A percentile compares a stretch with the other conserved stretches of the same genome.
phyloP scores from a whole-genome alignment of 2,888 invertebrate genomes.

The Laspeyria flexula region DNA sequence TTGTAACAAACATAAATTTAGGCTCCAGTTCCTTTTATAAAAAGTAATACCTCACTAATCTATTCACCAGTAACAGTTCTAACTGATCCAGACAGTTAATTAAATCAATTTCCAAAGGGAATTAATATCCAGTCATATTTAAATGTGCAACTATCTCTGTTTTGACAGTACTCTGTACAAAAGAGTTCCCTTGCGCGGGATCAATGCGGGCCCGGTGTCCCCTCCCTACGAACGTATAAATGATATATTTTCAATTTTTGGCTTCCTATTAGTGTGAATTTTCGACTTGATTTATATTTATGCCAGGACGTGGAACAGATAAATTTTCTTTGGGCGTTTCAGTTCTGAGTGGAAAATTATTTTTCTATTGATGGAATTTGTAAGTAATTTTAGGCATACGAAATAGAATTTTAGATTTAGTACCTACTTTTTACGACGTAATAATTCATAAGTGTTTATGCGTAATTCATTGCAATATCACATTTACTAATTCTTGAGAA shows the following conservation, averaged over 20 bases:
- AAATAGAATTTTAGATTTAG: background rate
- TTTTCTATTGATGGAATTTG: background rate
- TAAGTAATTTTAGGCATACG: background rate
- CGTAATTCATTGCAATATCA: no score
- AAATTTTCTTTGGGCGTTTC: constrained; percentile 26
- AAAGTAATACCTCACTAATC: constrained; percentile 1
- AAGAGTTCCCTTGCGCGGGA: constrained; percentile 59
- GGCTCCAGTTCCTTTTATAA: background rate
- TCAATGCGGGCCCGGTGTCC: constrained; percentile 56
- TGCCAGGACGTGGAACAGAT: constrained; percentile 24
- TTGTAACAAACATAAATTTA: background rate
- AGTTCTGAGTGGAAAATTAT: constrained; percentile 6
- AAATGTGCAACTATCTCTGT: constrained; percentile 72
- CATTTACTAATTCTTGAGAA: no score
- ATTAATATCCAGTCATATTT: constrained; percentile 57
- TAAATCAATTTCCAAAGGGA: constrained; percentile 57
- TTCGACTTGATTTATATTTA: constrained; percentile 72
- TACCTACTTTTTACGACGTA: no score
- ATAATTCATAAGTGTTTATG: no score
- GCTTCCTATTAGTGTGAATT: constrained; percentile 66
- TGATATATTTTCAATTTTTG: constrained; percentile 84
- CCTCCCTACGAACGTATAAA: constrained; percentile 65
- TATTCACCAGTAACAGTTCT: constrained; percentile 17
- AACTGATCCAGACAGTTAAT: constrained; percentile 40
- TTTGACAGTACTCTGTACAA: constrained; percentile 74